Conservation (phyloP, 2,888 invertebrate species). For the Noctua janthina region DNA sequence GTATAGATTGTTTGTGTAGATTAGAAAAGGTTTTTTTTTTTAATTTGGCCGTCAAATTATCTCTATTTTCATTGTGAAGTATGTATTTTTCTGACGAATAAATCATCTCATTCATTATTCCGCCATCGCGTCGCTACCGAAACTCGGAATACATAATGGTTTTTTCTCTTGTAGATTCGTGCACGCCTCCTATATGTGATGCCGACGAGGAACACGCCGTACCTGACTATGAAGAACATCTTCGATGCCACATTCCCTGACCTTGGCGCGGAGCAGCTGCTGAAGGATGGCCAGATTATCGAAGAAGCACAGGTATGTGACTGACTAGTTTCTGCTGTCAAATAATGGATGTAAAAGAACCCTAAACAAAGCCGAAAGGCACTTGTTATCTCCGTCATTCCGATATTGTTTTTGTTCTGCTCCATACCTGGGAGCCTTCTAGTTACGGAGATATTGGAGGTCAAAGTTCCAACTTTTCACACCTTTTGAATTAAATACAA, state of each 20-base stretch:
- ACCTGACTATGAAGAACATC: constrained; percentile 89
- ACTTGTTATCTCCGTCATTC: too few species aligned
- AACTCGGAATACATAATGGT: neutral
- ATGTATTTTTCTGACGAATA: neutral
- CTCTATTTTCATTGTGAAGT: neutral
- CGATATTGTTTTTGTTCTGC: too few species aligned
- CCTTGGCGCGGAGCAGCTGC: constrained; percentile 76
- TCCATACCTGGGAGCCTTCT: too few species aligned
- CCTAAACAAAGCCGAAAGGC: too few species aligned
- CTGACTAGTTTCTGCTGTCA: neutral
- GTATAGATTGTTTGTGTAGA: too few species aligned
- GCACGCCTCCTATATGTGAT: constrained; percentile 93
- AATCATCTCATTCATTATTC: neutral
- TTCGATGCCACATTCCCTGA: constrained; percentile 80
- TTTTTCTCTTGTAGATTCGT: constrained; percentile 71
- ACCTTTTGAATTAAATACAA: too few species aligned
- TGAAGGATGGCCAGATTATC: constrained; percentile 90
- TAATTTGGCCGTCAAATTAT: neutral
- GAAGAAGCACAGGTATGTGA: constrained; percentile 89
- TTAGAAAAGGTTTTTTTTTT: too few species aligned
- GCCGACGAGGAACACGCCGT: constrained; percentile 92
- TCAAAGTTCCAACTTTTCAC: too few species aligned
- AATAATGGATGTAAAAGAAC: too few species aligned
- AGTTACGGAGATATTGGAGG: too few species aligned
- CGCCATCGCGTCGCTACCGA: neutral